These are phyloP conservation scores for Oscheius sp. DNA, from an alignment of 2,888 invertebrate genomes.

Conservation along the genomic window DNA sequence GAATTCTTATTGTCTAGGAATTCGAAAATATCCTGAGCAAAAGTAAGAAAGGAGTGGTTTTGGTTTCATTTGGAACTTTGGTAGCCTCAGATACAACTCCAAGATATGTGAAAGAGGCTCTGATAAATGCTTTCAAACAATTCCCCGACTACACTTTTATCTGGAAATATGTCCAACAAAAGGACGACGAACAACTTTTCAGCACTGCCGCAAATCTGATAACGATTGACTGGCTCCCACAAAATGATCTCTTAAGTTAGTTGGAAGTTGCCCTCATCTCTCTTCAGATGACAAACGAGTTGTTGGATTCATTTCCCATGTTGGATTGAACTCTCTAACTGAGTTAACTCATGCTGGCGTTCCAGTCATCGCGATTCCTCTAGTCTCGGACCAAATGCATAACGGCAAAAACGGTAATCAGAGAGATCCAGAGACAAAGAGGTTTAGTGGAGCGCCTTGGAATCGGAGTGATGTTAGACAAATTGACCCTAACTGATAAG, in stretches of 20 bases:
- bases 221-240: slow-evolving; percentile 50
- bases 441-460: slow-evolving; percentile 10
- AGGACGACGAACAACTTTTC: slow-evolving; percentile 38
- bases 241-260: slow-evolving; percentile 51
- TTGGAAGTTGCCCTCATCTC: background rate
- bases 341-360: slow-evolving; percentile 45
- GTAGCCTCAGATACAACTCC: slow-evolving; percentile 38
- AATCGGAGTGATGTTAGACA: slow-evolving; percentile 1
- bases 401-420: slow-evolving; percentile 38
- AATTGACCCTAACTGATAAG: background rate
- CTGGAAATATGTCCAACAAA: slow-evolving; percentile 49
- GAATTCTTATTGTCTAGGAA: background rate
- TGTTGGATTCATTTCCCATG: slow-evolving; percentile 48
- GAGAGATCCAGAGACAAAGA: background rate
- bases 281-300: slow-evolving; percentile 43
- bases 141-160: slow-evolving; percentile 54
- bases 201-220: slow-evolving; percentile 38
- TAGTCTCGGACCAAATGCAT: slow-evolving; percentile 50
- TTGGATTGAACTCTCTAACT: slow-evolving; percentile 47
- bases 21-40: background rate
- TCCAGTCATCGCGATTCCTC: slow-evolving; percentile 44
- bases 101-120: slow-evolving; percentile 36
- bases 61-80: slow-evolving; percentile 49
- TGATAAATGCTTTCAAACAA: slow-evolving; percentile 52
- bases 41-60: slow-evolving; percentile 32